Conservation (phyloP, 1,140 invertebrate genomes). For the Saccostrea glomerata region DNA sequence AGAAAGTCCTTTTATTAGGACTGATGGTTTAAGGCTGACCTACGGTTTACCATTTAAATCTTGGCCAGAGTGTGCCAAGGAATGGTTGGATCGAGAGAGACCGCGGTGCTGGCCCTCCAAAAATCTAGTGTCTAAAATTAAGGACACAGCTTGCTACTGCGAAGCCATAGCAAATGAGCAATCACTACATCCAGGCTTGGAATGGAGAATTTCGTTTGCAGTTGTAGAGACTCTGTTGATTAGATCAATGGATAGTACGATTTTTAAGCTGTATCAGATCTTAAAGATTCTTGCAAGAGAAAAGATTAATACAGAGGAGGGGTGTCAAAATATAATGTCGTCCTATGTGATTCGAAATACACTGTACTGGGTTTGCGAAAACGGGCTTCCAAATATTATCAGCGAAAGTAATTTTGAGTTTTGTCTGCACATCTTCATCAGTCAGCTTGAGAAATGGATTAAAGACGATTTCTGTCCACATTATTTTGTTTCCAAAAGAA, state of each 20-base stretch:
- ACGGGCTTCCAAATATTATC: not conserved
- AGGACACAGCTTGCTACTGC: not conserved
- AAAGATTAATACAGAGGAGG: not conserved
- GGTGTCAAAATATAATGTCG: not conserved
- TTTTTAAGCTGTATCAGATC: conserved; percentile 11
- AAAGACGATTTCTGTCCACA: not conserved
- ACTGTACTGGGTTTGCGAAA: not conserved
- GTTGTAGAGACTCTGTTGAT: not conserved
- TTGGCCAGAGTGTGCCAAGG: not conserved
- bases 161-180: not conserved
- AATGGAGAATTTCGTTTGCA: conserved; percentile 11
- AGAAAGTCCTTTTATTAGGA: not conserved
- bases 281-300: conserved; percentile 12
- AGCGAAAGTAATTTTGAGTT: not conserved
- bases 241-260: not conserved
- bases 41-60: not conserved
- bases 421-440: not conserved
- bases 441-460: not conserved
- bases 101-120: not conserved
- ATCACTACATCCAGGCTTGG: not conserved
- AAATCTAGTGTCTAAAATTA: not conserved
- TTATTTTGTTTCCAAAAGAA: not conserved
- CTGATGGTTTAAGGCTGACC: no score
- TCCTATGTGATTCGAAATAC: not conserved
- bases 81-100: not conserved